Base-by-base conservation (phyloP, 2,797 vertebrate species). In the Phyllotis vaccarum region DNA sequence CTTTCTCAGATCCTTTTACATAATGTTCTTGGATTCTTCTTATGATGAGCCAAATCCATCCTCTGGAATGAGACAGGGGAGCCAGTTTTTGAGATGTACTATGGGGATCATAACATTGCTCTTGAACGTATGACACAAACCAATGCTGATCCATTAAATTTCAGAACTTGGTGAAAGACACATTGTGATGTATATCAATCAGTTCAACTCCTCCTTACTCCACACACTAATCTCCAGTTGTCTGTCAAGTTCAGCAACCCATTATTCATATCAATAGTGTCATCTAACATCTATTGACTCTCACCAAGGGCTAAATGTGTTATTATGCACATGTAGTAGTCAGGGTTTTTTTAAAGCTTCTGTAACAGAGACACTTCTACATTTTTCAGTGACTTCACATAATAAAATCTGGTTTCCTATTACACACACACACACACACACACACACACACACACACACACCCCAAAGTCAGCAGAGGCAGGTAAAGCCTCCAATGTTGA, bases 101-200 rank as follows among this genome's bases (percentile, higher is more conserved):
- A 0, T 75, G 17, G 6, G 1, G 27, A 86, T 43, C 13, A 92
- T 24, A 21, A 2, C n/a, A 64, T 58, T 95, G 86, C 86, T 76
- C 70, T n/a, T 87, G 49, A 62, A 78, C 88, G 89, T 90, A 0
- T 83, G 78, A 90, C 6, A 43, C 75, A 75, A 89, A 9, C 40
- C 1, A 2, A 1, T 49, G 9, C 46, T 49, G 46, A 49, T 49
- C 46, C 46, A 49, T 49, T 49, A 9, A 49, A 49, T 94, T 76
- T n/a, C 49, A n/a, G 6, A 9, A 97, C 27, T 40, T 13, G 43
- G 56, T 70, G 52, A 97, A 75, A 96, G 97, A 96, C 37, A 93
- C 49, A n/a, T 24, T 52, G 37, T 96, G 58, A 95, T 56, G 5
- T 17, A 0, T 22, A 54, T 94, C 95, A 97, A 90, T 97, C 94